Evolutionary conservation across 2,797 vertebrate species (phyloP).

Genomic region (Melopsittacus undulatus): DNA sequence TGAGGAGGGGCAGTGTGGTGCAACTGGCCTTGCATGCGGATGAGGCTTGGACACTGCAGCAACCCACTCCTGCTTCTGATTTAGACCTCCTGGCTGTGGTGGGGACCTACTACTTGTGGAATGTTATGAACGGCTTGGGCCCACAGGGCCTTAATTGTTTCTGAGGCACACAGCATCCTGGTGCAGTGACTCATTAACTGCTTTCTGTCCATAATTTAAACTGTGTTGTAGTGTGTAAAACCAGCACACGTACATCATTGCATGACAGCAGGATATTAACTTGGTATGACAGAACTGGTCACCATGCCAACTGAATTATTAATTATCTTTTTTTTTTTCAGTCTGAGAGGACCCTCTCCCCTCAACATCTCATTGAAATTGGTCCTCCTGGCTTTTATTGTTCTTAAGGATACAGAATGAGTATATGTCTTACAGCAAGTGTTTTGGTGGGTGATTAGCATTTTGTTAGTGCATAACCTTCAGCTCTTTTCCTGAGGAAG

Average conservation of each 20-base stretch:
- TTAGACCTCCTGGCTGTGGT: neutral
- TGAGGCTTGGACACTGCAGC: neutral
- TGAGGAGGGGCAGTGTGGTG: neutral
- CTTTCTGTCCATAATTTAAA: accelerated
- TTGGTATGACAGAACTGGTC: neutral
- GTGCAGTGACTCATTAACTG: neutral
- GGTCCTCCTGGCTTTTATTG: neutral
- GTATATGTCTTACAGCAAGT: neutral
- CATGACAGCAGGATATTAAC: neutral
- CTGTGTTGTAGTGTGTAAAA: neutral
- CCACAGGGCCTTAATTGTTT: neutral
- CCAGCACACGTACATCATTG: neutral
- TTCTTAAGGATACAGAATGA: neutral
- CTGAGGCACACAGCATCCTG: neutral
- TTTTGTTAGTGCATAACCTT: neutral
- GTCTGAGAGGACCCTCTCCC: neutral
- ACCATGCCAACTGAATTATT: neutral
- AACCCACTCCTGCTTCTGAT: neutral
- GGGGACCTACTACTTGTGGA: neutral
- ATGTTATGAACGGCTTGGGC: neutral
- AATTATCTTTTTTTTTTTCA: neutral
- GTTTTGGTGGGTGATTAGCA: neutral
- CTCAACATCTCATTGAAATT: neutral
- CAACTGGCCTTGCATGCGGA: accelerated
- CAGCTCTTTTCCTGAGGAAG: conserved; percentile 56